Evolutionary conservation across 2,113 vertebrate genomes (phyloP).

Genomic region (Brienomyrus longianalis): DNA sequence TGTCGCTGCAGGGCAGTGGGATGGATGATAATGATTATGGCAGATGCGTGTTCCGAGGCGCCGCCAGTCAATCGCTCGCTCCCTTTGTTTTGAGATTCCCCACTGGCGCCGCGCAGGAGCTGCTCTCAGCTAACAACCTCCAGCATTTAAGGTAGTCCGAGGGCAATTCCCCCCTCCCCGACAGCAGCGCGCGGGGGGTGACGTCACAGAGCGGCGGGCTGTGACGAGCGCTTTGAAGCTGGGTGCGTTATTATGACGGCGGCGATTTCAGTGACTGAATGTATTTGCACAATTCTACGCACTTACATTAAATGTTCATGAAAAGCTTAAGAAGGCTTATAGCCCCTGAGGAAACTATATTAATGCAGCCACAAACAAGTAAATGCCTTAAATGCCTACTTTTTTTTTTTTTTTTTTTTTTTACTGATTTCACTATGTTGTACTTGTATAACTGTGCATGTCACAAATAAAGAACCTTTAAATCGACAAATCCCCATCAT

Average conservation of each 20-base stretch:
- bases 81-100: conserved; percentile 56
- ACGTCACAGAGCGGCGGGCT: not conserved
- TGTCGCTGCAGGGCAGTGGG: conserved; percentile 39
- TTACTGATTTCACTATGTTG: not conserved
- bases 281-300: not conserved
- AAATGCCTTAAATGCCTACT: not conserved
- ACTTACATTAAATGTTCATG: not conserved
- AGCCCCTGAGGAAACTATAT: not conserved
- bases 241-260: not conserved
- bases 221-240: not conserved
- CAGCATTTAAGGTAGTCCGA: conserved; percentile 46
- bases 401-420: not conserved
- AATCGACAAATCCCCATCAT: not conserved
- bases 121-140: conserved; percentile 34
- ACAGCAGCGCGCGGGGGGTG: not conserved
- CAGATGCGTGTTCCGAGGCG: conserved; percentile 28
- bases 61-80: conserved; percentile 43
- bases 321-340: not conserved
- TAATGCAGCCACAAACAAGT: not conserved
- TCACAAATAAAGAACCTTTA: not conserved
- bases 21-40: conserved; percentile 39
- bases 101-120: conserved; percentile 59
- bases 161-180: conserved; percentile 48
- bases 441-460: not conserved
- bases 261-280: not conserved